Base-by-base conservation (phyloP, 2,888 invertebrate species). In the Erebia ligea region DNA sequence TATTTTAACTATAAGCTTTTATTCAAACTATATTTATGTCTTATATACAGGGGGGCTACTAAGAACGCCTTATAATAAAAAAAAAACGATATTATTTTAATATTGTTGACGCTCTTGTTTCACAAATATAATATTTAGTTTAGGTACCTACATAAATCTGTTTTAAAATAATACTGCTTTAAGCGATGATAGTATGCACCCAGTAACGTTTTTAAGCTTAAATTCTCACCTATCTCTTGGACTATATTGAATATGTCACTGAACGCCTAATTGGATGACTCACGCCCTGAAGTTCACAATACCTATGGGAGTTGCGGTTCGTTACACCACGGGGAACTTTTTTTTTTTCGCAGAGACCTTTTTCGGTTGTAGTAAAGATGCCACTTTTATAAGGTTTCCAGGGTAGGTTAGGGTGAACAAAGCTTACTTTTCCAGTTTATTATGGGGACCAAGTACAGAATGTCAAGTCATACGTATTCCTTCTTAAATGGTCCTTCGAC, bases 261-360 rank as follows among this genome's bases (percentile, higher is more conserved):
- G 58, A 48, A 57, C 67, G 45, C 48, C 67, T 67, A 67, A 67
- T 67, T 67, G 57, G 45, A 67, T 67, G 67, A 67, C 48, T 67
- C 67, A 67, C 58, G 67, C 48, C 42, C 58, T 67, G 58, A 67
- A 67, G 25, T 67, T 67, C 58, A 58, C 57, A 58, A 67, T 48
- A 67, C 58, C 58, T 67, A 48, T 57, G 67, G 67, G 67, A 58
- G 45, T 48, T 25, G 57, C 58, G 58, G 67, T 67, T 67, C 67
- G 67, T 58, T 67, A 48, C 21, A 25, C 48, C 25, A 17, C 40
- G 21, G 48, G 25, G 25, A 48, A 67, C 58, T 58, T 67, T 57
- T 45, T 67, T 57, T 45, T 59, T 66, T 67, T 58, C 58, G 45
- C 13, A 25, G 34, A n/a, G 9, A 48, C 58, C 48, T 58, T 57